Conservation (phyloP, 1,140 invertebrate genomes). For the Sinonovacula constricta region DNA sequence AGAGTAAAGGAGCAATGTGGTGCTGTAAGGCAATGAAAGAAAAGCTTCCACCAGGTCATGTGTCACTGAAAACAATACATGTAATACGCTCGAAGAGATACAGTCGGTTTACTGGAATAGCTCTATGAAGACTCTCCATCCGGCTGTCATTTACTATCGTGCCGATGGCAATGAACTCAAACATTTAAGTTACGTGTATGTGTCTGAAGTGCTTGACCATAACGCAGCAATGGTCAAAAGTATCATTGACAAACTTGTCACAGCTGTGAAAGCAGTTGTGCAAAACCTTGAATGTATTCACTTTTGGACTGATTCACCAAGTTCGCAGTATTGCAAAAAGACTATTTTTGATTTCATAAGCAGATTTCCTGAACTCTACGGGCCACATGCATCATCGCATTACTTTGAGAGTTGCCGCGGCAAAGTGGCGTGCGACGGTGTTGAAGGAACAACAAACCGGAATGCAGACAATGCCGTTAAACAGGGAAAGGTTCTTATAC, state of each 20-base stretch:
- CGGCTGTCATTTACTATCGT: neutral
- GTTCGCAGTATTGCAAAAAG: conserved; percentile 50
- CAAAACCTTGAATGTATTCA: conserved; percentile 16
- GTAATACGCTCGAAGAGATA: conserved; percentile 16
- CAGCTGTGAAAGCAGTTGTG: neutral
- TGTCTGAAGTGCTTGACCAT: conserved; percentile 16
- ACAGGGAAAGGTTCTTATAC: no score
- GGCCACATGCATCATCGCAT: conserved; percentile 33
- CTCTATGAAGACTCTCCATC: conserved; percentile 4
- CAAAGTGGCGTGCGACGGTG: conserved; percentile 37
- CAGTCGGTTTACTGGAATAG: conserved; percentile 28
- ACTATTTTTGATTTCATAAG: conserved; percentile 28
- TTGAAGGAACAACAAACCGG: conserved; percentile 41
- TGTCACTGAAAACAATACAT: conserved; percentile 17
- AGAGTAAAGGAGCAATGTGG: conserved; percentile 22
- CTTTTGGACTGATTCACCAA: conserved; percentile 50
- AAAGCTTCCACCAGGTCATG: conserved; percentile 12
- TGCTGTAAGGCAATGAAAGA: conserved; percentile 19
- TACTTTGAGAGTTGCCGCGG: conserved; percentile 46
- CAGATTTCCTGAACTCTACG: neutral
- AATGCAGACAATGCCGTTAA: conserved; percentile 26
- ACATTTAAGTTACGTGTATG: neutral
- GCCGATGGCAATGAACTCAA: neutral
- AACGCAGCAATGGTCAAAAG: conserved; percentile 9
- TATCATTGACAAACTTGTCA: conserved; percentile 7